Percentiles rank a stretch among this genome's conserved stretches.
Conservation (phyloP, 2,888 invertebrate species). For the Eilema depressum region DNA sequence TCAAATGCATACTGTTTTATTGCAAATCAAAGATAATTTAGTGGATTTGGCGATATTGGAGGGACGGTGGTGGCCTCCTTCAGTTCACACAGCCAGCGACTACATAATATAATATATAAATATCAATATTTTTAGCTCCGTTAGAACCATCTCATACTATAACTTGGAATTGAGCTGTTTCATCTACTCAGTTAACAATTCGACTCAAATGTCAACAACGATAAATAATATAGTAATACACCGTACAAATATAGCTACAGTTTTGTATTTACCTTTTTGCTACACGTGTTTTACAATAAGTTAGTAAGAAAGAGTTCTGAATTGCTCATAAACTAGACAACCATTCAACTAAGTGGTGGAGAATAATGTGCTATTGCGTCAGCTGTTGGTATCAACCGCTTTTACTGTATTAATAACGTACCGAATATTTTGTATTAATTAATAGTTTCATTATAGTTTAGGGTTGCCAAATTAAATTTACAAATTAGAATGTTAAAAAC, state of each 20-base stretch:
- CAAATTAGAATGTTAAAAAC: not conserved
- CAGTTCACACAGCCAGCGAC: not conserved
- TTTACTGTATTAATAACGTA: not conserved
- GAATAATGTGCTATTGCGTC: not conserved
- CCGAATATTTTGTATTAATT: slow-evolving; percentile 1
- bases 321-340: not conserved
- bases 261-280: slow-evolving; percentile 15
- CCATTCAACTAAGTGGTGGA: not conserved
- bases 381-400: not conserved
- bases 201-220: not conserved
- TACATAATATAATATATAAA: not conserved
- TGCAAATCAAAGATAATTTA: too few relatives aligned
- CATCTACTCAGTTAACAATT: not conserved
- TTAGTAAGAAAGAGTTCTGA: slow-evolving; percentile 10
- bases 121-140: not conserved
- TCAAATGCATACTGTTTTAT: too few relatives aligned
- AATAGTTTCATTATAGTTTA: not conserved
- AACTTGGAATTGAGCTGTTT: not conserved
- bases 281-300: not conserved
- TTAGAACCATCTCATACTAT: too few relatives aligned
- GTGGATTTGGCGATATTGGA: too few relatives aligned
- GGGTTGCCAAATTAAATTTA: not conserved
- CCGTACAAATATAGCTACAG: slow-evolving; percentile 6
- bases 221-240: not conserved
- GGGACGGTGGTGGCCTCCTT: too few relatives aligned